Base-by-base conservation (phyloP, 2,113 vertebrate species). In the Cephalopholis sonnerati region DNA sequence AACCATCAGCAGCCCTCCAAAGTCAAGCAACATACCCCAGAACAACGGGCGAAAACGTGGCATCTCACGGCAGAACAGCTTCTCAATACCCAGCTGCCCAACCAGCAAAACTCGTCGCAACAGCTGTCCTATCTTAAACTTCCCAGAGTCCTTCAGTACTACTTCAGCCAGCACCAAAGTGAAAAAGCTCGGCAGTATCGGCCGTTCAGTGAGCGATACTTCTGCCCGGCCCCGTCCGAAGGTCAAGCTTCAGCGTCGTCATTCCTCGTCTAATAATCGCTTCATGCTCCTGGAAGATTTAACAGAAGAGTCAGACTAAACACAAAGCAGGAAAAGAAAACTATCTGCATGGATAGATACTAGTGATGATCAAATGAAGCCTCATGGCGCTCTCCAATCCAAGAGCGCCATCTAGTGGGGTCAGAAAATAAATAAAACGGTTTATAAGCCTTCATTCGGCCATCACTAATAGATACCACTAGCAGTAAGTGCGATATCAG, bases 141-240 rank as follows among this genome's bases (percentile, higher is more conserved):
- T 5, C 9, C 0, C 25, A 18, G 20, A 0, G 1, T 2, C 0
- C 12, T 15, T 39, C 39, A 3, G 17, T 22, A 10, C 46, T 15
- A 53, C 53, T 57, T n/a, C 22, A 17, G 29, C 9, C 41, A 54
- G 5, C 17, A 11, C 5, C 27, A 10, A 22, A 46, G 61, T 58
- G 66, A 64, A 22, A 27, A 81, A 7, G 16, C 16, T 3, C 20
- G 8, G 18, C 1, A 0, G 0, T 5, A 1, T 32, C 0, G 0
- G 7, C 4, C 59, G 5, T 1, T 51, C 70, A 0, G 1, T 1
- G 4, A 82, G 58, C 13, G 39, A 3, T 0, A 2, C n/a, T 10
- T 0, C 0, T 1, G 8, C 3, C 4, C 4, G 0, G 11, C 16
- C 2, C 0, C 2, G 3, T 4, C 39, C 2, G 5, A 39, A 11